Base-by-base conservation (phyloP, 2,888 invertebrate species). In the Apamea sordens region DNA sequence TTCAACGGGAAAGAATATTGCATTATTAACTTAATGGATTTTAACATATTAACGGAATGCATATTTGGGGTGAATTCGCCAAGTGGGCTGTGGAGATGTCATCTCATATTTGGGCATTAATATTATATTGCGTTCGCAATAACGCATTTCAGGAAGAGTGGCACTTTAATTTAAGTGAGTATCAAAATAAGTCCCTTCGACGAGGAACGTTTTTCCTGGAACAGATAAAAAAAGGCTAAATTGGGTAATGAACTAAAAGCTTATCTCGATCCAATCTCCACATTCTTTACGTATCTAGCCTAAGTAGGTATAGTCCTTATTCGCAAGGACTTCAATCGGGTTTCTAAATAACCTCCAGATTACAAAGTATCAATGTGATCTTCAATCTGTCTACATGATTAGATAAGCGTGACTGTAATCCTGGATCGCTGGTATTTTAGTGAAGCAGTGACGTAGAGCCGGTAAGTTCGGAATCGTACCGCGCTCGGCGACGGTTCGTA, bases 31-130 rank as follows among this genome's bases (percentile, higher is more conserved):
- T 88, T 88, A 89, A 89, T 86, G 89, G 84, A 84, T 88, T 89
- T 90, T 90, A 90, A 93, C 92, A 90, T 90, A 89, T 91, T 89
- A 90, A 90, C 87, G 88, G 88, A 86, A 88, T 88, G 80, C 79
- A 80, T 89, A 85, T 84, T 88, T 83, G 84, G 80, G 79, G 73
- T 80, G 82, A 44, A 74, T 76, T 73, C 69, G 44, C n/a, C 56
- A 82, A 83, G 79, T 82, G 77, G 59, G 71, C 63, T 77, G 65
- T 50, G 73, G 64, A 84, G 76, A 77, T 77, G 64, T 79, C 84
- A 74, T 70, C 47, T 76, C 72, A 69, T 75, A 72, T 85, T 80
- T 63, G 77, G 41, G 18, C 71, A 69, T 86, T 68, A 75, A 83
- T 77, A 88, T 82, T 86, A 67, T 73, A 88, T 79, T 72, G 71